Evolutionary conservation across 2,888 invertebrate genomes (phyloP).

Genomic region (Drosophila meridiana): DNA sequence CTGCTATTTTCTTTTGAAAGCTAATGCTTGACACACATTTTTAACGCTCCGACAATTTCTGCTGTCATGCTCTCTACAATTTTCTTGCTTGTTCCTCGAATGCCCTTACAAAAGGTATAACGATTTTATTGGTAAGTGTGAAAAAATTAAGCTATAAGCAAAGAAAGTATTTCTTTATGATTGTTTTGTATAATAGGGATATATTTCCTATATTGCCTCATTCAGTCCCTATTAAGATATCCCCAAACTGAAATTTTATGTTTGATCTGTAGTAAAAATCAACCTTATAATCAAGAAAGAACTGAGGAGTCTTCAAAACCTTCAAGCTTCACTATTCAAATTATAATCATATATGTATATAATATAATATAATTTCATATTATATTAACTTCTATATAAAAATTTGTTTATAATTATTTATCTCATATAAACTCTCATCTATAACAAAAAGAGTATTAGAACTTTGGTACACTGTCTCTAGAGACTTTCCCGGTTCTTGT

Average conservation of each 20-base stretch:
- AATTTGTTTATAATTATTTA: not conserved
- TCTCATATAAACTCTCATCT: not conserved
- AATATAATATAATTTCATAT: not conserved
- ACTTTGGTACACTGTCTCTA: not conserved
- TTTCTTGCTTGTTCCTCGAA: not conserved
- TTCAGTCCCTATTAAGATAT: not conserved
- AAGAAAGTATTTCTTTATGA: not conserved
- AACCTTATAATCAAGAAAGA: too few relatives aligned
- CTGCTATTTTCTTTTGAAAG: conserved; percentile 35
- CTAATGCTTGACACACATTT: conserved; percentile 45
- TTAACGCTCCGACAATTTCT: conserved; percentile 41
- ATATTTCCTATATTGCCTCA: too few relatives aligned
- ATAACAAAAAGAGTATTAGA: not conserved
- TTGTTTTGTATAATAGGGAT: too few relatives aligned
- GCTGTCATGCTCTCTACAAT: conserved; percentile 41
- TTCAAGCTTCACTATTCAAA: not conserved
- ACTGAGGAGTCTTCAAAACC: too few relatives aligned
- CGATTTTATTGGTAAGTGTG: not conserved
- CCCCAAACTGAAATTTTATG: not conserved
- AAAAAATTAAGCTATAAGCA: not conserved
- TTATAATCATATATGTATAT: too few relatives aligned
- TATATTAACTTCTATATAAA: not conserved
- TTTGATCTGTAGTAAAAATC: not conserved
- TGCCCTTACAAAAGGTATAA: not conserved
- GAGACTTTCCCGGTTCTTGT: not conserved